Percentiles rank a stretch among this genome's conserved stretches.
Conservation (phyloP, 2,888 invertebrate species). For the Itoplectis maculator region DNA sequence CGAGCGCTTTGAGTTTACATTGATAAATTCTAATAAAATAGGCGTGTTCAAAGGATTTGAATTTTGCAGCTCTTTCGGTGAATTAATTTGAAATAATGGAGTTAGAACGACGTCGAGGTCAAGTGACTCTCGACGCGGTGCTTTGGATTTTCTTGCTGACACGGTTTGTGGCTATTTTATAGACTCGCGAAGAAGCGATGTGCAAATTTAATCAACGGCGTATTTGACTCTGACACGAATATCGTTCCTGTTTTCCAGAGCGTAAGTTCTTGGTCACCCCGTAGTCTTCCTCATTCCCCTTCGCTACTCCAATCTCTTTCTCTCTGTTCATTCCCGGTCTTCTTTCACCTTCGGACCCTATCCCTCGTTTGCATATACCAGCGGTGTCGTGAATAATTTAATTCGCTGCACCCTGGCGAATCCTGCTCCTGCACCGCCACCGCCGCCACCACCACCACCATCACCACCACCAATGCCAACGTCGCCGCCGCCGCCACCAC, state of each 20-base stretch:
- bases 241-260: conserved; percentile 5
- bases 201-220: conserved; percentile 10
- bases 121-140: background rate
- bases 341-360: conserved; percentile 73
- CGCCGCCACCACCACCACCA: conserved; percentile 45
- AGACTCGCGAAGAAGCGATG: background rate
- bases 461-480: conserved; percentile 24
- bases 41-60: background rate
- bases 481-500: conserved; percentile 15
- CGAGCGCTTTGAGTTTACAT: background rate
- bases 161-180: background rate
- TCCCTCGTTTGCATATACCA: conserved; percentile 82
- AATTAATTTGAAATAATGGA: background rate
- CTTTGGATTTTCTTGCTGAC: background rate
- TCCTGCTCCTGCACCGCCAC: conserved; percentile 61
- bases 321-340: conserved; percentile 59
- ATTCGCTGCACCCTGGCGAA: conserved; percentile 73
- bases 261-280: conserved; percentile 45
- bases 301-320: conserved; percentile 56
- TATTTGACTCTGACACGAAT: conserved; percentile 6
- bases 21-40: background rate
- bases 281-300: conserved; percentile 47
- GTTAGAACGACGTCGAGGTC: background rate
- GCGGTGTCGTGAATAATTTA: conserved; percentile 82
- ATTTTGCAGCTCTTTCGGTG: background rate